Base-by-base conservation (phyloP, 2,113 vertebrate genomes). In the Clarias macrocephalus region DNA sequence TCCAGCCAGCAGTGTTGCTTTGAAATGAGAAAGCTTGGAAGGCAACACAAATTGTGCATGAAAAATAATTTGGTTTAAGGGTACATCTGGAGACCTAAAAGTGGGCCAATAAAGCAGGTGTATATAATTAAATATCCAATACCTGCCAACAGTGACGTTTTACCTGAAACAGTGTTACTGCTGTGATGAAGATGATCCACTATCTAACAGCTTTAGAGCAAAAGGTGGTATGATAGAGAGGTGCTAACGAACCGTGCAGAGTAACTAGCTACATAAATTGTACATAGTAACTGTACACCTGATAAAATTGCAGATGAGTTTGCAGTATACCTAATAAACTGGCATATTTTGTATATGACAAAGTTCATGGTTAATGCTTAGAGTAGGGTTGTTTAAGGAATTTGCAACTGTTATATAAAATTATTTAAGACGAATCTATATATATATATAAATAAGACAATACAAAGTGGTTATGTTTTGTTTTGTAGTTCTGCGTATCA, bases 71-170 rank as follows among this genome's bases (percentile, higher is more conserved):
- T 28, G 65, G n/a, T 15, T 68, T 68, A 30, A 68, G 12, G n/a
- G 1, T 66, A 30, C 12, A 30, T n/a, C 62, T 65, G 25, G n/a
- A 65, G 10, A 12, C 23, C 23, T 65, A 65, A 65, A n/a, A 7
- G 66, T 33, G n/a, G 15, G 13, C 15, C 28, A 48, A 21, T 3
- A 42, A 4, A 33, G 10, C 21, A 56, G n/a, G 10, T 18, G 13
- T 56, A 56, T n/a, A 52, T 56, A 79, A 79, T 79, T 52, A 79
- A n/a, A 76, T 76, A 76, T 76, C 11, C 10, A 79, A n/a, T 52
- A 25, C 28, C 25, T 54, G 19, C 33, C 33, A 56, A 48, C 10
- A 52, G 33, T 75, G 21, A 7, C 16, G 8, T 48, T 75, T 0
- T n/a, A 77, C 1, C 48, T 54, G 48, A 77, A 75, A 48, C 37